Conservation (phyloP, 2,888 invertebrate species). For the Hyposoter dolosus region DNA sequence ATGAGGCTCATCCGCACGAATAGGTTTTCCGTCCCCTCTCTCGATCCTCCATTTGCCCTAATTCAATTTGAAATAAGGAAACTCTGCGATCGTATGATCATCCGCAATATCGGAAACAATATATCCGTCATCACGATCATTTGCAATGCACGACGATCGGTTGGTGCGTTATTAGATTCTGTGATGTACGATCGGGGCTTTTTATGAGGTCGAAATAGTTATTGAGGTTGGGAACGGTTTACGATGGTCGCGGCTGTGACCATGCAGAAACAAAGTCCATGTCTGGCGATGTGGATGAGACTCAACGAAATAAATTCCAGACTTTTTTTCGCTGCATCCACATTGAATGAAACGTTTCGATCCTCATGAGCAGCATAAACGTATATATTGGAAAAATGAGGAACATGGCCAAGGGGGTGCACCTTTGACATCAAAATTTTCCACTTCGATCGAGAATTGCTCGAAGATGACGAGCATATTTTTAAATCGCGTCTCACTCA, state of each 20-base stretch:
- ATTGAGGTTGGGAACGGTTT: conserved; percentile 28
- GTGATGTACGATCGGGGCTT: conserved; percentile 2
- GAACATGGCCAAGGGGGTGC: neutral
- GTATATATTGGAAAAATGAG: neutral
- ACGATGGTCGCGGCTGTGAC: conserved; percentile 49
- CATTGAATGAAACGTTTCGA: neutral
- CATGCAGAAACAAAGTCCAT: neutral
- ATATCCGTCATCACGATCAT: neutral
- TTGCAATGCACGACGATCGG: conserved; percentile 40
- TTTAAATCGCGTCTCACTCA: neutral
- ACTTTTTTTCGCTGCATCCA: too few relatives aligned
- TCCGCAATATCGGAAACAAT: conserved; percentile 1
- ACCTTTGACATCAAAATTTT: neutral
- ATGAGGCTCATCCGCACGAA: neutral
- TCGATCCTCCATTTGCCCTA: neutral
- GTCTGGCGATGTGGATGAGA: neutral
- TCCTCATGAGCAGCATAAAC: neutral
- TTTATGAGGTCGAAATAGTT: conserved; percentile 36
- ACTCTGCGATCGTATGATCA: neutral
- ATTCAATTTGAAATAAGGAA: conserved; percentile 27
- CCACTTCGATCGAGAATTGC: neutral
- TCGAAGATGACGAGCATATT: neutral
- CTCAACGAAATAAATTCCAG: conserved; percentile 10
- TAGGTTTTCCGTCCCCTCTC: neutral
- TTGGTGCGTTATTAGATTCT: conserved; percentile 20